Percentiles rank a stretch among this genome's conserved stretches.
These are phyloP conservation scores for Scolopax rusticola DNA, from an alignment of 2,797 vertebrate genomes.

Conservation along the genomic window DNA sequence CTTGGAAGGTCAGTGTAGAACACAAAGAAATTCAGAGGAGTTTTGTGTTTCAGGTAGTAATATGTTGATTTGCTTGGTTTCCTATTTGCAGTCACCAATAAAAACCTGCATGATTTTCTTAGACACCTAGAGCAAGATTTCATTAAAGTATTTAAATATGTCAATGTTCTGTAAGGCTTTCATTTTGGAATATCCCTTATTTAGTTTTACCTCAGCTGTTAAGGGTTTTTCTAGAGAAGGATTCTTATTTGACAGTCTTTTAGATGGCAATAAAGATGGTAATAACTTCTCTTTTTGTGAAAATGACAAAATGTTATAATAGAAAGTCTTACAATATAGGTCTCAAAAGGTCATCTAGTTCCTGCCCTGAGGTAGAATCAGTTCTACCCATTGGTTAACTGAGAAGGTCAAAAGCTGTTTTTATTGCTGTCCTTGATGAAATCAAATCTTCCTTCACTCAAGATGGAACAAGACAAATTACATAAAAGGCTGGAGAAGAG, in stretches of 20 bases:
- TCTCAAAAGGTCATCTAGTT: slow-evolving; percentile 11
- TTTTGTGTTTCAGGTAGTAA: neutral
- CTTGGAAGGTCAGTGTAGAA: neutral
- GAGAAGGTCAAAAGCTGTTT: slow-evolving; percentile 6
- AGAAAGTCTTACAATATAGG: neutral
- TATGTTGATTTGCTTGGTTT: neutral
- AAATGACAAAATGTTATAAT: neutral
- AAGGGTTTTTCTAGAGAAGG: neutral
- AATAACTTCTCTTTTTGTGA: neutral
- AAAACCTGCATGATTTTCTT: neutral
- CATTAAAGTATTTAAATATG: neutral
- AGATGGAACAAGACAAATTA: neutral
- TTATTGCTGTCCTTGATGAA: neutral
- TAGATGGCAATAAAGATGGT: neutral
- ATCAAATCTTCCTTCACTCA: neutral
- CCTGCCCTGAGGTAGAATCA: neutral
- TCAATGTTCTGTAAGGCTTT: neutral
- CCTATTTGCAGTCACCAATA: neutral
- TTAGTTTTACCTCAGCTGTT: neutral
- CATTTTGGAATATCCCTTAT: neutral
- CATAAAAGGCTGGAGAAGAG: neutral
- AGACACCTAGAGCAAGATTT: neutral
- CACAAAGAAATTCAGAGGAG: neutral
- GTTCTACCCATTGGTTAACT: neutral
- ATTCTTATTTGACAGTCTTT: neutral